A percentile compares a stretch with the other conserved stretches of the same genome.
Conservation (phyloP, 2,888 invertebrate genomes). For the Lasioglossum zephyrum region DNA sequence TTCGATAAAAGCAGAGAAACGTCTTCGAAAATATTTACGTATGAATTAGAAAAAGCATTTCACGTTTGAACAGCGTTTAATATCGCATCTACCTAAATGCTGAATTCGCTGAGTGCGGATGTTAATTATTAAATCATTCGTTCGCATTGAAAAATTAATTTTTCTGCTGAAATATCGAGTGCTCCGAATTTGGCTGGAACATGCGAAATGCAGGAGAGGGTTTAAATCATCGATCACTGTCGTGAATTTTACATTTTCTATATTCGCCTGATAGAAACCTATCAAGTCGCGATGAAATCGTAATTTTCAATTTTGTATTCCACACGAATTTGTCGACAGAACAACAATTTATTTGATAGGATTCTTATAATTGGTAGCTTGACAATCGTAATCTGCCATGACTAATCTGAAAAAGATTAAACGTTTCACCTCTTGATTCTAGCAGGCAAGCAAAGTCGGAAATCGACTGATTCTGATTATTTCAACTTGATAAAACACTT, state of each 20-base stretch:
- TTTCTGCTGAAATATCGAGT: not conserved
- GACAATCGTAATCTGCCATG: too few relatives aligned
- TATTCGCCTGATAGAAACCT: not conserved
- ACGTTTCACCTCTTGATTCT: too few relatives aligned
- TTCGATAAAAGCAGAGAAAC: too few relatives aligned
- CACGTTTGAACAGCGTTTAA: not conserved
- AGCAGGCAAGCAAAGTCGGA: too few relatives aligned
- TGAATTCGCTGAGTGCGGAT: not conserved
- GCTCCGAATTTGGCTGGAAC: not conserved
- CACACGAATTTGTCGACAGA: too few relatives aligned
- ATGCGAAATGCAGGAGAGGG: not conserved
- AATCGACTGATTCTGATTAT: too few relatives aligned
- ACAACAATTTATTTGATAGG: too few relatives aligned
- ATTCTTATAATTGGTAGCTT: too few relatives aligned
- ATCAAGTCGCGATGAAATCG: not conserved
- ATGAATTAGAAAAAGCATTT: not conserved
- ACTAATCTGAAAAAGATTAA: too few relatives aligned
- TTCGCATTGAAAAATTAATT: not conserved
- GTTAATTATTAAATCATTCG: not conserved
- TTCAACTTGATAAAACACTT: too few relatives aligned
- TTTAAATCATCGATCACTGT: not conserved
- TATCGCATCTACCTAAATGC: not conserved
- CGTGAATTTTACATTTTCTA: not conserved
- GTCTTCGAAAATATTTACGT: not conserved
- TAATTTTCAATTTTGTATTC: not conserved